phyloP scores from a whole-genome alignment of 2,113 vertebrate genomes.

The Alexandromys fortis region DNA sequence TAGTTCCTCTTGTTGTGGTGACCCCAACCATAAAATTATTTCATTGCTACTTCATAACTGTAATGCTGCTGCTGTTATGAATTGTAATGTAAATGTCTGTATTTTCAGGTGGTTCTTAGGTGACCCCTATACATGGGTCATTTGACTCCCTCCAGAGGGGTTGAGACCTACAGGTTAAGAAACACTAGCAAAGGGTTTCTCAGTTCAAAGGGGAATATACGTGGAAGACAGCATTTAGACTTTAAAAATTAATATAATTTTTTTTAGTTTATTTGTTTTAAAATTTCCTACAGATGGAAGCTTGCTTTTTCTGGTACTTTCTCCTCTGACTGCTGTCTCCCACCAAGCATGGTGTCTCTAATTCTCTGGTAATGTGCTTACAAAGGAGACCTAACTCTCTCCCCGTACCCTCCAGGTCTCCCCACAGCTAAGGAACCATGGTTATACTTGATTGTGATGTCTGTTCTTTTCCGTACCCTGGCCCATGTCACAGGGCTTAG shows the following conservation, averaged over 20 bases:
- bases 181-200: neutral
- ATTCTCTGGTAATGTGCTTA: neutral
- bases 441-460: neutral
- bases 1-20: neutral
- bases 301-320: neutral
- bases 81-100: neutral
- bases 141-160: neutral
- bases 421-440: neutral
- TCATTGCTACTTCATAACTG: neutral
- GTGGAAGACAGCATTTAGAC: neutral
- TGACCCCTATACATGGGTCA: neutral
- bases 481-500: neutral
- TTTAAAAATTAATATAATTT: constrained; percentile 33
- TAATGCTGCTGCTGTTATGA: neutral
- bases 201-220: constrained; percentile 34
- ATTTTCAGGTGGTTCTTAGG: neutral
- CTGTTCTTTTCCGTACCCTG: neutral
- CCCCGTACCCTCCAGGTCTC: neutral
- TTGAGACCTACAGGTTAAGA: neutral
- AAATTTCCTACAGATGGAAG: constrained; percentile 11
- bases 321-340: neutral
- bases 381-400: neutral
- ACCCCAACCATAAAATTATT: neutral
- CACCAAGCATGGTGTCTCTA: neutral
- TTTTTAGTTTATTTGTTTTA: constrained; percentile 33